Conservation (phyloP, 2,797 vertebrate species). For the Nothura maculosa region DNA sequence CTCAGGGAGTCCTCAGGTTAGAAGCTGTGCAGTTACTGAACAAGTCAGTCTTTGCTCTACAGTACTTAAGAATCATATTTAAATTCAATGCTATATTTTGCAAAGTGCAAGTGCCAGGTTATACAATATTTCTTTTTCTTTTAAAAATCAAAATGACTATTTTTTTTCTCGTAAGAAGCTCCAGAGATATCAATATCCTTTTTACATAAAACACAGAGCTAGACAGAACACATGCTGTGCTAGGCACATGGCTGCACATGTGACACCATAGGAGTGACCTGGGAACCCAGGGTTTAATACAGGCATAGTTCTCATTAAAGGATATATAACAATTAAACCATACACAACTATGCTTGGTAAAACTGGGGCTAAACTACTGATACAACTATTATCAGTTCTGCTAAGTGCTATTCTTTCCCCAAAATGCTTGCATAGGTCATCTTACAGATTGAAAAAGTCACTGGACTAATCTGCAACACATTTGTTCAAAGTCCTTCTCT, state of each 20-base stretch:
- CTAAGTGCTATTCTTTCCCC: conserved; percentile 21
- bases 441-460: conserved; percentile 40
- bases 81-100: background rate
- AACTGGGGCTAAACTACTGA: background rate
- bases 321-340: background rate
- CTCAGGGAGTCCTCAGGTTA: background rate
- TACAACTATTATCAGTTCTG: background rate
- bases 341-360: background rate
- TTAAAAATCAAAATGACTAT: background rate
- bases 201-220: background rate
- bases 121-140: background rate
- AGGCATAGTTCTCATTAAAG: background rate
- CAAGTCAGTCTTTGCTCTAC: background rate
- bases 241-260: background rate
- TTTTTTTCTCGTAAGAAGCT: background rate
- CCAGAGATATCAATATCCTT: background rate
- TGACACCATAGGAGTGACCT: background rate
- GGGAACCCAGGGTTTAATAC: background rate
- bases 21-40: background rate
- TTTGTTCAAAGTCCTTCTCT: conserved; percentile 31
- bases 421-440: conserved; percentile 2
- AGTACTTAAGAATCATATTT: background rate
- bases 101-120: background rate
- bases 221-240: accelerated
- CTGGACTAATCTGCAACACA: conserved; percentile 30